Percentiles rank a stretch among this genome's conserved stretches.
phyloP scores from a whole-genome alignment of 2,113 vertebrate genomes.

The Pyxicephalus adspersus region DNA sequence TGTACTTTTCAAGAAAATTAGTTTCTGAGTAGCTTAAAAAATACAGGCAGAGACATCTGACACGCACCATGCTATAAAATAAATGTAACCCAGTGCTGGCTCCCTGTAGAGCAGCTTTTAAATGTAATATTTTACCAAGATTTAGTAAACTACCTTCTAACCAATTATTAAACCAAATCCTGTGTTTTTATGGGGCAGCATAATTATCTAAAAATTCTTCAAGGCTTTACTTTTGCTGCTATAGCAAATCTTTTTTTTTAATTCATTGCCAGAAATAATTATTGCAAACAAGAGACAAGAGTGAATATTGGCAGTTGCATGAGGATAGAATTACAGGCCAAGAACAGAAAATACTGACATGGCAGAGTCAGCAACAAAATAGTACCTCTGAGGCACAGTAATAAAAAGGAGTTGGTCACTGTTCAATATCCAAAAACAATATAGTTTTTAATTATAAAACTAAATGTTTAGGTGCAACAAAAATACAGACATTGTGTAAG shows the following conservation, averaged over 20 bases:
- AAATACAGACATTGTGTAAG: too few species aligned
- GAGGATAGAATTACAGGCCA: slow-evolving; percentile 10
- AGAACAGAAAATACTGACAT: slow-evolving; percentile 20
- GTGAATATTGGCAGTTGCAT: slow-evolving; percentile 30
- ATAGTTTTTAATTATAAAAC: too few species aligned
- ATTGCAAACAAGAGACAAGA: slow-evolving; percentile 34
- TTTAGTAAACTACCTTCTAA: background rate
- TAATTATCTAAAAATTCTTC: background rate
- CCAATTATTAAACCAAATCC: background rate
- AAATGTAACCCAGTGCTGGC: too few species aligned
- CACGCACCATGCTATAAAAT: too few species aligned
- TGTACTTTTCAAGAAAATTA: too few species aligned
- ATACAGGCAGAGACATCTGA: too few species aligned
- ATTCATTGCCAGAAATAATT: slow-evolving; percentile 19
- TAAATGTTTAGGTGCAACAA: too few species aligned
- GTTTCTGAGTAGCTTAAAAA: too few species aligned
- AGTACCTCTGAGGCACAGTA: background rate
- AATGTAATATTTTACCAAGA: too few species aligned
- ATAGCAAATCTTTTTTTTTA: slow-evolving; percentile 29
- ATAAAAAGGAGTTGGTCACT: background rate
- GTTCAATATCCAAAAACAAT: too few species aligned
- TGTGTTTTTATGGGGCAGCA: slow-evolving; percentile 10
- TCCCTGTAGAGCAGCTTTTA: too few species aligned
- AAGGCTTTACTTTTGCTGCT: slow-evolving; percentile 1
- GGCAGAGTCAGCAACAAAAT: slow-evolving; percentile 9